These are phyloP conservation scores for Nymphalis polychloros DNA, from an alignment of 2,888 invertebrate species.

Conservation along the genomic window DNA sequence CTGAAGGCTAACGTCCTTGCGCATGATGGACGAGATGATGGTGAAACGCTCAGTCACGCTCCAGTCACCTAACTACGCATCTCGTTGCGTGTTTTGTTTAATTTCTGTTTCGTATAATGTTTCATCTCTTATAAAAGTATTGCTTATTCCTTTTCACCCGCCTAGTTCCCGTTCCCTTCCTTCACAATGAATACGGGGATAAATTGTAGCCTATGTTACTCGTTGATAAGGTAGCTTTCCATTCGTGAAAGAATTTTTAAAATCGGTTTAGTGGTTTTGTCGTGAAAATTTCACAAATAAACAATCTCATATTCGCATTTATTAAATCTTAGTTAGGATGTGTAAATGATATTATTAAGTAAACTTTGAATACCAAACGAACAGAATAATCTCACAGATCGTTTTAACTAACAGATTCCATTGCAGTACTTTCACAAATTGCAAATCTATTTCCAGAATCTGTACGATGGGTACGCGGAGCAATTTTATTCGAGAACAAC, in stretches of 20 bases:
- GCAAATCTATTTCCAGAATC: constrained; percentile 13
- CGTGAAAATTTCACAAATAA: too few relatives aligned
- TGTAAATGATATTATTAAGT: not conserved
- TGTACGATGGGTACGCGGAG: not conserved
- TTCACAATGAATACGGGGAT: too few relatives aligned
- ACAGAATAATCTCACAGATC: not conserved
- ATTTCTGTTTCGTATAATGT: constrained; percentile 18
- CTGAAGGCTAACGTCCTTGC: constrained; percentile 25
- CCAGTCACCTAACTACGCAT: constrained; percentile 7
- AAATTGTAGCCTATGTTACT: too few relatives aligned
- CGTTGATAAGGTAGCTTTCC: too few relatives aligned
- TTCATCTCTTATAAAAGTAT: not conserved
- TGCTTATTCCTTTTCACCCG: not conserved
- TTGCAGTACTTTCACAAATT: constrained; percentile 2
- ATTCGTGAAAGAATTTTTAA: too few relatives aligned
- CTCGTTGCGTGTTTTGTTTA: constrained; percentile 18
- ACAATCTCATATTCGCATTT: too few relatives aligned
- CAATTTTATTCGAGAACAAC: too few relatives aligned
- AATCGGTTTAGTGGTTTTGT: too few relatives aligned
- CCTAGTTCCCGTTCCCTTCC: too few relatives aligned
- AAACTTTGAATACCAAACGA: not conserved
- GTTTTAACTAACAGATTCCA: constrained; percentile 3
- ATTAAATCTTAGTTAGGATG: too few relatives aligned
- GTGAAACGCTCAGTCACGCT: constrained; percentile 29
- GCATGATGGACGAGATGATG: constrained; percentile 20